phyloP scores from a whole-genome alignment of 2,888 invertebrate genomes.

The Caradrina clavipalpis region DNA sequence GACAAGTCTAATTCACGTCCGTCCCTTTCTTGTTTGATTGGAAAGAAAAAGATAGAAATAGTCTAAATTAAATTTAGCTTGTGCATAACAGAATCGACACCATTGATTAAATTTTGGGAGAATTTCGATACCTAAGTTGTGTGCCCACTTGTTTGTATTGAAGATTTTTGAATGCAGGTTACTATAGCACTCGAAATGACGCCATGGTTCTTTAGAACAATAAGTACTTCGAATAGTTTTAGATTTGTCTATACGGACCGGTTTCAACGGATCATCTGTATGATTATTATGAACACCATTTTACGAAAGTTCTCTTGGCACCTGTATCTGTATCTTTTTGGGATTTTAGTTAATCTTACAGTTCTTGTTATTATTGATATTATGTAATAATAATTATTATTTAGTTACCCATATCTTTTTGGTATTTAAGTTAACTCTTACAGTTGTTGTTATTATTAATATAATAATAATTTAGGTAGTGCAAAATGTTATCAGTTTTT shows the following conservation, averaged over 20 bases:
- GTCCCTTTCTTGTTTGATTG: too few species aligned
- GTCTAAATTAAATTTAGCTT: too few species aligned
- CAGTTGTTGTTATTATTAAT: background rate
- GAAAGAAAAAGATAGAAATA: too few species aligned
- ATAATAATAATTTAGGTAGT: background rate
- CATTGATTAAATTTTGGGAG: too few species aligned
- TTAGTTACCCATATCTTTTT: background rate
- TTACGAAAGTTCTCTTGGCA: background rate
- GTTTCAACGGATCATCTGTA: background rate
- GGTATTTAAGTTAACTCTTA: background rate
- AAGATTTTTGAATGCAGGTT: too few species aligned
- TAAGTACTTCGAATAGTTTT: background rate
- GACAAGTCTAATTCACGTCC: too few species aligned
- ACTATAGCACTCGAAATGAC: too few species aligned
- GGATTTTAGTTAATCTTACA: constrained; percentile 12
- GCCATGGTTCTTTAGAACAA: background rate
- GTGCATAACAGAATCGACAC: too few species aligned
- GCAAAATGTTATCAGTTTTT: background rate
- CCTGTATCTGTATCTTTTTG: constrained; percentile 11
- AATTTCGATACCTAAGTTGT: too few species aligned
- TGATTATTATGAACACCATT: background rate
- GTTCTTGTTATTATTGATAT: constrained; percentile 11
- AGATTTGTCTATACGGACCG: background rate
- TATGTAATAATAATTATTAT: background rate
- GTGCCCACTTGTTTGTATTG: too few species aligned